Percentiles rank a stretch among this genome's conserved stretches.
phyloP scores from a whole-genome alignment of 2,888 invertebrate species.

The Yponomeuta plumbellus region DNA sequence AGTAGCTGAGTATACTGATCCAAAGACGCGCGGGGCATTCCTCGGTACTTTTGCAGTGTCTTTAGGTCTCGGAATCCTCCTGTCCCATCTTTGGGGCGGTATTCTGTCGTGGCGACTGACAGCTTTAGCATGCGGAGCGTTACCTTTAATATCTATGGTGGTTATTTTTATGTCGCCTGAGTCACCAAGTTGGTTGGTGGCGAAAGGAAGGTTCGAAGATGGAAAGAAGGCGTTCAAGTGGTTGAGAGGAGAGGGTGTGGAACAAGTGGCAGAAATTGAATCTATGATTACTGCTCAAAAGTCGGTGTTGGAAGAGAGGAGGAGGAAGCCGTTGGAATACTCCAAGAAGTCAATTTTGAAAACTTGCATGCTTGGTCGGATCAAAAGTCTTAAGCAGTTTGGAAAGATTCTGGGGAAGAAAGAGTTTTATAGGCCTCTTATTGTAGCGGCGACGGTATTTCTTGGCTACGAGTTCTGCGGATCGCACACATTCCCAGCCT shows the following conservation, averaged over 20 bases:
- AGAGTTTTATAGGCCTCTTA: constrained; percentile 64
- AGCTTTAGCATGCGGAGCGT: constrained; percentile 68
- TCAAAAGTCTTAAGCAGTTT: constrained; percentile 44
- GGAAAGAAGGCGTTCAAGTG: constrained; percentile 78
- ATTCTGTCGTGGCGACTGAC: constrained; percentile 77
- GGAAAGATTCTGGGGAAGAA: constrained; percentile 63
- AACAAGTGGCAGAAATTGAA: constrained; percentile 60
- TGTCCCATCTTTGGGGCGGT: constrained; percentile 80
- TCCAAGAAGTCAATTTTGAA: constrained; percentile 16
- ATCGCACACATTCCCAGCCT: constrained; percentile 66
- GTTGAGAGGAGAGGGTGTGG: constrained; percentile 72
- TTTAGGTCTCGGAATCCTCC: constrained; percentile 78
- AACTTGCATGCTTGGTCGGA: constrained; percentile 35
- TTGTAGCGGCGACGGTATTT: constrained; percentile 65
- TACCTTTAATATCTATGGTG: constrained; percentile 67
- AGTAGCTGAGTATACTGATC: constrained; percentile 77
- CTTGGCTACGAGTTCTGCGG: constrained; percentile 69
- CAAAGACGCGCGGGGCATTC: constrained; percentile 78
- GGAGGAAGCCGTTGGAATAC: not conserved
- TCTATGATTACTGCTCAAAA: constrained; percentile 60
- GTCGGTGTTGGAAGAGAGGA: constrained; percentile 21
- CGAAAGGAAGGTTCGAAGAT: constrained; percentile 73
- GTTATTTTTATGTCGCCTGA: constrained; percentile 75
- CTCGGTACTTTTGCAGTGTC: constrained; percentile 79
- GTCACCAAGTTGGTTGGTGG: constrained; percentile 81